Evolutionary conservation across 1,140 invertebrate species (phyloP).

Genomic region (Centruroides sculpturatus): DNA sequence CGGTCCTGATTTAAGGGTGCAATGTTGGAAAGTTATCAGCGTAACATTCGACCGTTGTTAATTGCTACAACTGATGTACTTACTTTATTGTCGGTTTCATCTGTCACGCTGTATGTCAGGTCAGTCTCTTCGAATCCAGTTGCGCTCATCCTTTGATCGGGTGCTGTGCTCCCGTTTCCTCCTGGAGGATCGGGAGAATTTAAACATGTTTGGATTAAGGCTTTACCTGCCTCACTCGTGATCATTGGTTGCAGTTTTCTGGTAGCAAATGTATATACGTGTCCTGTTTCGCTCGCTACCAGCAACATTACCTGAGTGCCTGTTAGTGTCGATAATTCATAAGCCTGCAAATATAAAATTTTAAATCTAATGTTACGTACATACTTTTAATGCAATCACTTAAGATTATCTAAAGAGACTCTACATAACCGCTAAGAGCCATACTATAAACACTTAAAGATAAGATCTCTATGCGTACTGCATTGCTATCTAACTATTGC

Average conservation of each 20-base stretch:
- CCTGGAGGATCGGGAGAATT: conserved; percentile 84
- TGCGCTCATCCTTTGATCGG: conserved; percentile 90
- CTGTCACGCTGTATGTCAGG: conserved; percentile 54
- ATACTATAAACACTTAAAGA: no score
- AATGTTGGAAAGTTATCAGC: no score
- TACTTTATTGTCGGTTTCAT: no score
- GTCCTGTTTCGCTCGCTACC: conserved; percentile 90
- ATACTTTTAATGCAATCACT: no score
- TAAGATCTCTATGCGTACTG: no score
- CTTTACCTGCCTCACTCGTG: conserved; percentile 94
- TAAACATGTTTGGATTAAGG: conserved; percentile 94
- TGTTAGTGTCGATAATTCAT: conserved; percentile 95
- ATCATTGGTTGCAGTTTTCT: conserved; percentile 99
- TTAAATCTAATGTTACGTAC: no score
- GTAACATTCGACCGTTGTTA: no score
- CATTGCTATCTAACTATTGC: no score
- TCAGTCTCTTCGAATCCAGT: conserved; percentile 98
- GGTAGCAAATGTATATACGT: conserved; percentile 99
- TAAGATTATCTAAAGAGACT: no score
- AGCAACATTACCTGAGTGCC: conserved; percentile 97
- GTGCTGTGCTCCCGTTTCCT: conserved; percentile 32
- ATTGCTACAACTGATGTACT: no score
- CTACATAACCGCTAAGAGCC: no score
- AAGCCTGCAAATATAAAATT: conserved; percentile 17
- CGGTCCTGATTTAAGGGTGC: no score